A percentile compares a stretch with the other conserved stretches of the same genome.
Conservation (phyloP, 2,113 vertebrate genomes). For the Cheilinus undulatus region DNA sequence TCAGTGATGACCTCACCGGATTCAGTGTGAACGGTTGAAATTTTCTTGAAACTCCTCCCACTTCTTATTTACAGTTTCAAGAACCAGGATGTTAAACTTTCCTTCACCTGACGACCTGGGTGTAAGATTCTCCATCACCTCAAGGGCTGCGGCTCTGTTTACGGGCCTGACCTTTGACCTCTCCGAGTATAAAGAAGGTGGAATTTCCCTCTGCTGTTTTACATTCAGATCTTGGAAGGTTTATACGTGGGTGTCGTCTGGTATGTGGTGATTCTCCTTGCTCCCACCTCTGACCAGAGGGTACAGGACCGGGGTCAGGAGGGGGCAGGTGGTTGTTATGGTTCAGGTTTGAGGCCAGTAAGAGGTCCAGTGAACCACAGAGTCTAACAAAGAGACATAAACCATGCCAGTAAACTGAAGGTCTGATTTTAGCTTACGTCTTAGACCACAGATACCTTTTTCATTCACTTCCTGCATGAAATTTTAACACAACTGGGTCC, state of each 20-base stretch:
- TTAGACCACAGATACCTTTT: background rate
- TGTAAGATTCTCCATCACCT: conserved; percentile 10
- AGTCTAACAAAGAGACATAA: conserved; percentile 8
- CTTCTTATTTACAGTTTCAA: background rate
- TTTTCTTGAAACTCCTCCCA: too few relatives aligned
- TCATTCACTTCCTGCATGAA: background rate
- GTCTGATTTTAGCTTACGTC: conserved; percentile 10
- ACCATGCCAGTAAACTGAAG: background rate
- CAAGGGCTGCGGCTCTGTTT: background rate
- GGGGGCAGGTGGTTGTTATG: conserved; percentile 42
- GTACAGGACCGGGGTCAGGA: conserved; percentile 17
- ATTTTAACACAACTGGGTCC: too few relatives aligned
- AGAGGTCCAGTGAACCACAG: conserved; percentile 23
- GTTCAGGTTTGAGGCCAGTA: conserved; percentile 13
- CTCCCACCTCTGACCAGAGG: conserved; percentile 22
- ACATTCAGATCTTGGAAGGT: conserved; percentile 17
- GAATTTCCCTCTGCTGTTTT: conserved; percentile 31
- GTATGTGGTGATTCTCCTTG: conserved; percentile 35
- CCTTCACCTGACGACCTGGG: background rate
- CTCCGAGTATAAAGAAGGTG: background rate
- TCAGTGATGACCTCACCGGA: too few relatives aligned
- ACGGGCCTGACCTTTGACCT: conserved; percentile 59
- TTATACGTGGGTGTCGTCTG: conserved; percentile 56
- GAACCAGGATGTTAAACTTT: background rate
- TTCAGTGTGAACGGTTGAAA: too few relatives aligned